Evolutionary conservation across 2,113 vertebrate genomes (phyloP).

Genomic region (Taurulus bubalis): DNA sequence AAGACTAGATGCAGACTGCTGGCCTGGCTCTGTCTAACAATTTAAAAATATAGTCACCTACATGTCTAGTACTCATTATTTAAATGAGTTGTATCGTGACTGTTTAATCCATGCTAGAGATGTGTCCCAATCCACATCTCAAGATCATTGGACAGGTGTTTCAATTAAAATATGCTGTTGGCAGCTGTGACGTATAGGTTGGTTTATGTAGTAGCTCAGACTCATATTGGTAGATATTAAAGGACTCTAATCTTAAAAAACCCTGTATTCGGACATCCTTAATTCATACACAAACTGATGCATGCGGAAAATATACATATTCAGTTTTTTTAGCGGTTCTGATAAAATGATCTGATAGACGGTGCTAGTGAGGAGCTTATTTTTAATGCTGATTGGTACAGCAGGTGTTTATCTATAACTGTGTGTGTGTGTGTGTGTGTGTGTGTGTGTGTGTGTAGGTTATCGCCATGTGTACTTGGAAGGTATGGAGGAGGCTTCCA

Average conservation of each 20-base stretch:
- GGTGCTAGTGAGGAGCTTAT: not conserved
- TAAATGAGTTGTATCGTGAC: too few relatives aligned
- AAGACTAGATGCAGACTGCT: too few relatives aligned
- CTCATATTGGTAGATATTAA: not conserved
- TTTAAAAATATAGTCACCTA: too few relatives aligned
- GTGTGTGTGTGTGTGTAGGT: conserved; percentile 79
- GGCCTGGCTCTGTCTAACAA: not conserved
- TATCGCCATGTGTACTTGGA: conserved; percentile 98
- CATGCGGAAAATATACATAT: not conserved
- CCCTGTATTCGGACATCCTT: too few relatives aligned
- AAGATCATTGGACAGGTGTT: too few relatives aligned
- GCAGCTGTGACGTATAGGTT: not conserved
- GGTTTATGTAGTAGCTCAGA: not conserved
- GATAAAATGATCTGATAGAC: not conserved
- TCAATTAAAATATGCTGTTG: too few relatives aligned
- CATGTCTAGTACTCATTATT: too few relatives aligned
- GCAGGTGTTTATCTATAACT: not conserved
- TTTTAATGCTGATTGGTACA: not conserved
- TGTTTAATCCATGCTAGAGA: too few relatives aligned
- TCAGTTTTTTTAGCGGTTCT: not conserved
- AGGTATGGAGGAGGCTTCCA: conserved; percentile 97
- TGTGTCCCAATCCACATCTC: too few relatives aligned
- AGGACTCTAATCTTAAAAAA: not conserved
- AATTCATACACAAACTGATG: too few relatives aligned
- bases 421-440: not conserved